Percentiles rank a stretch among this genome's conserved stretches.
phyloP scores from a whole-genome alignment of 2,113 vertebrate species.

The Girardinichthys multiradiatus region DNA sequence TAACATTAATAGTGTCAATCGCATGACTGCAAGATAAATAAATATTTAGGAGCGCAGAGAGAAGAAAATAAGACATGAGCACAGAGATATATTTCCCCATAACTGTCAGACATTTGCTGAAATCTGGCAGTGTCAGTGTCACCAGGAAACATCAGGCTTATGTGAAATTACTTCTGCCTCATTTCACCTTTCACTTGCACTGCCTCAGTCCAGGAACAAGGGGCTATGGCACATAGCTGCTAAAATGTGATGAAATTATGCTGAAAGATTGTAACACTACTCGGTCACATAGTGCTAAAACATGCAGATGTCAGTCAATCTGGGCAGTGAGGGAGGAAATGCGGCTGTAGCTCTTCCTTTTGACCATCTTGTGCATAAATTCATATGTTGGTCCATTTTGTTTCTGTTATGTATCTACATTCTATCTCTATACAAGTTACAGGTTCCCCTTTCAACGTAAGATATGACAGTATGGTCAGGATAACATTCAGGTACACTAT shows the following conservation, averaged over 20 bases:
- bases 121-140: slow-evolving; percentile 21
- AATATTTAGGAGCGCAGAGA: slow-evolving; percentile 19
- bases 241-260: slow-evolving; percentile 76
- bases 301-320: slow-evolving; percentile 52
- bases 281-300: slow-evolving; percentile 65
- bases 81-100: slow-evolving; percentile 1
- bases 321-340: slow-evolving; percentile 23
- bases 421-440: slow-evolving; percentile 12
- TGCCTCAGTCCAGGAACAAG: slow-evolving; percentile 24
- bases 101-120: slow-evolving; percentile 30
- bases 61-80: slow-evolving; percentile 34
- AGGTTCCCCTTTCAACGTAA: slow-evolving; percentile 21
- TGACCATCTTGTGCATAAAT: slow-evolving; percentile 11
- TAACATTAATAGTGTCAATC: slow-evolving; percentile 20
- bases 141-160: slow-evolving; percentile 40
- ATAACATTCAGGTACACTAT: slow-evolving; percentile 43
- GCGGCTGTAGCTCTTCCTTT: slow-evolving; percentile 33
- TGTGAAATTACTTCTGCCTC: slow-evolving; percentile 28
- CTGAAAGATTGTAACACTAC: slow-evolving; percentile 68
- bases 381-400: slow-evolving; percentile 23
- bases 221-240: slow-evolving; percentile 50
- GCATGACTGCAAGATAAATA: slow-evolving; percentile 3
- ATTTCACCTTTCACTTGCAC: slow-evolving; percentile 17
- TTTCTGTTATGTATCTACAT: neutral
- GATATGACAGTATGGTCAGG: slow-evolving; percentile 48